A percentile compares a stretch with the other conserved stretches of the same genome.
Evolutionary conservation across 2,888 invertebrate species (phyloP).

Genomic region (Thera britannica): DNA sequence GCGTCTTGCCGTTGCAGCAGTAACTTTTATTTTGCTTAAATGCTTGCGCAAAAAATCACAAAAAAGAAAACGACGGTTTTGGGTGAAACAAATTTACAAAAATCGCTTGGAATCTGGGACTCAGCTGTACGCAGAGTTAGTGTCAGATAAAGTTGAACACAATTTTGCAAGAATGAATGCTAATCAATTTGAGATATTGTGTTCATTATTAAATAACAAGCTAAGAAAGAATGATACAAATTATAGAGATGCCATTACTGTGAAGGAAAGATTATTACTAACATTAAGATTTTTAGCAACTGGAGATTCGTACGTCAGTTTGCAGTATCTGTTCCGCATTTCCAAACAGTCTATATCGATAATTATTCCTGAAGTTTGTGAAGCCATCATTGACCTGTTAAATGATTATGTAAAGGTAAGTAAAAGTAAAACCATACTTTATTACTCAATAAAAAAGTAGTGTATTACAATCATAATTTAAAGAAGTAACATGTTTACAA

Average conservation of each 20-base stretch:
- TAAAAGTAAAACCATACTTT: constrained; percentile 11
- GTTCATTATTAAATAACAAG: constrained; percentile 41
- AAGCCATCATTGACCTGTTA: constrained; percentile 38
- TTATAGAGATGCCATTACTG: constrained; percentile 41
- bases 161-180: constrained; percentile 43
- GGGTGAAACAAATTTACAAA: constrained; percentile 1
- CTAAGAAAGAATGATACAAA: constrained; percentile 36
- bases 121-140: constrained; percentile 14
- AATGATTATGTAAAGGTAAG: constrained; percentile 43
- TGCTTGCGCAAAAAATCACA: constrained; percentile 1
- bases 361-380: constrained; percentile 43
- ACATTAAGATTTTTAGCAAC: constrained; percentile 43
- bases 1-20: constrained; percentile 5
- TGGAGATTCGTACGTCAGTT: constrained; percentile 43
- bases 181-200: constrained; percentile 42
- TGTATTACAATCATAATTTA: too few relatives aligned
- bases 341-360: constrained; percentile 41
- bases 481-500: too few relatives aligned
- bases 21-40: neutral
- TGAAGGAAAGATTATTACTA: constrained; percentile 40
- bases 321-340: constrained; percentile 13
- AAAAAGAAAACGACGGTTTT: constrained; percentile 2
- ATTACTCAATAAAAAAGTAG: too few relatives aligned
- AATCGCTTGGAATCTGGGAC: constrained; percentile 13
- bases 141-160: constrained; percentile 23